Percentiles rank a stretch among this genome's conserved stretches.
Evolutionary conservation across 2,113 vertebrate species (phyloP).

Genomic region (Dicerorhinus sumatrensis): DNA sequence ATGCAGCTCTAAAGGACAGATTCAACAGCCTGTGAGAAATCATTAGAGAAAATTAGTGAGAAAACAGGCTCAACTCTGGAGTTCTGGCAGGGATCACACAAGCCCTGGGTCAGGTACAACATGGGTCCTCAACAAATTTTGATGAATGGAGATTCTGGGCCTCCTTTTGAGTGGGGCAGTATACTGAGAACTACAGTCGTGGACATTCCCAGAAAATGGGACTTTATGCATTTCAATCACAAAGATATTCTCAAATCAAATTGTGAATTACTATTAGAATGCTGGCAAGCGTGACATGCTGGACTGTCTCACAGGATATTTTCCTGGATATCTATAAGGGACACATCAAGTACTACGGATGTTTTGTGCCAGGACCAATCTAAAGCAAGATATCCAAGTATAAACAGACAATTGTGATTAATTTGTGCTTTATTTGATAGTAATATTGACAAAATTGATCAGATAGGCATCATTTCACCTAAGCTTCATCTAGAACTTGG

Average conservation of each 20-base stretch:
- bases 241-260: not conserved
- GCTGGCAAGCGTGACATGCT: not conserved
- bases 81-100: not conserved
- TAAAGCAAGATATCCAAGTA: not conserved
- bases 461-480: not conserved
- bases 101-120: not conserved
- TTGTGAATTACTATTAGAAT: not conserved
- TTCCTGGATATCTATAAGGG: not conserved
- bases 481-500: not conserved
- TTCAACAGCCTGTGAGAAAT: not conserved
- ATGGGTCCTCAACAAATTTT: not conserved
- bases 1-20: not conserved
- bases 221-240: not conserved
- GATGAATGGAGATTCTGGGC: not conserved
- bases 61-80: not conserved
- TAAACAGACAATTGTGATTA: not conserved
- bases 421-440: not conserved
- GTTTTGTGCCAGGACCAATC: not conserved
- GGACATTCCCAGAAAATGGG: not conserved
- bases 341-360: not conserved
- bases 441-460: not conserved
- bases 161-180: not conserved
- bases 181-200: not conserved
- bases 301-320: not conserved
- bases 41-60: not conserved